A percentile compares a stretch with the other conserved stretches of the same genome.
Conservation (phyloP, 2,797 vertebrate species). For the Rhynchotus rufescens region DNA sequence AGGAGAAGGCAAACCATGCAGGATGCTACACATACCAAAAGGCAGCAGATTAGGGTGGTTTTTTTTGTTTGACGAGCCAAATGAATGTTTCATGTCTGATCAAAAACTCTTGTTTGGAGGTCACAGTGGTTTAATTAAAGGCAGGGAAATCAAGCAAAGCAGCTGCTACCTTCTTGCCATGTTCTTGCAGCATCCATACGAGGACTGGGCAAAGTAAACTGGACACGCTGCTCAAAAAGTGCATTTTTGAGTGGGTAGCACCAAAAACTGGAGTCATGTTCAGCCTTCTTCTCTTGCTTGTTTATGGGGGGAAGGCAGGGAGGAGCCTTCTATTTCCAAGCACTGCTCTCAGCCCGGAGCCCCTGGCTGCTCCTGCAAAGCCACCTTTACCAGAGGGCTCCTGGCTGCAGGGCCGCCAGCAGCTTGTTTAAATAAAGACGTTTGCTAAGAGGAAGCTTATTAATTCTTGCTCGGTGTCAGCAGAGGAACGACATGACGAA, state of each 20-base stretch:
- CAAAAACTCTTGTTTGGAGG: not conserved
- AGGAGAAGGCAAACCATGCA: not conserved
- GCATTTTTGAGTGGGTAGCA: accelerated
- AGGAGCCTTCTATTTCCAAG: not conserved
- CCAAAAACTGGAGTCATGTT: not conserved
- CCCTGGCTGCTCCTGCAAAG: not conserved
- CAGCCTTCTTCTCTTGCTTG: not conserved
- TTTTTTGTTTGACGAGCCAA: not conserved
- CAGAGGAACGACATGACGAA: not conserved
- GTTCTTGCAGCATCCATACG: not conserved
- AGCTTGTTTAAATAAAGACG: constrained; percentile 3
- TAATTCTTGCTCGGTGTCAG: not conserved
- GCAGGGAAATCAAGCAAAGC: not conserved
- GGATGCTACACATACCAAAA: constrained; percentile 24
- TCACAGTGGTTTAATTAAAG: not conserved
- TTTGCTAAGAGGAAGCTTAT: constrained; percentile 61
- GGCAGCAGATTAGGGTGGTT: not conserved
- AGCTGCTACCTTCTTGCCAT: not conserved
- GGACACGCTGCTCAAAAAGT: not conserved
- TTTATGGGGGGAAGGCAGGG: too few relatives aligned
- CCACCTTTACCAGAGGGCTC: not conserved
- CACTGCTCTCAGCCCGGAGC: not conserved
- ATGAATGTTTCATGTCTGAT: constrained; percentile 29
- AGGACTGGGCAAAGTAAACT: not conserved
- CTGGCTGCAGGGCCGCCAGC: not conserved